Evolutionary conservation across 2,888 invertebrate genomes (phyloP).

Genomic region (Campoletis raptor): DNA sequence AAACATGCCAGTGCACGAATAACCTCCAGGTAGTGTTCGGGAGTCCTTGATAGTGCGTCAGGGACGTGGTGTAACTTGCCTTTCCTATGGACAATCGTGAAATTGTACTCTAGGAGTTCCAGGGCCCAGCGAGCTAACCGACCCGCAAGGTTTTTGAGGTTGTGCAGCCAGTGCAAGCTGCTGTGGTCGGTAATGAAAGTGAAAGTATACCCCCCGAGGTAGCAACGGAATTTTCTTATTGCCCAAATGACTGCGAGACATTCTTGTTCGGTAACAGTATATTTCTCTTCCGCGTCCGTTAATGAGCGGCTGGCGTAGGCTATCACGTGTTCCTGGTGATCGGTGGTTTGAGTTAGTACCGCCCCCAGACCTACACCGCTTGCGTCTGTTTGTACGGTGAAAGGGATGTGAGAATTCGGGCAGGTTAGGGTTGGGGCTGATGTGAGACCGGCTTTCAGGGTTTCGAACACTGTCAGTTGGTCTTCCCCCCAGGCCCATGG

Average conservation of each 20-base stretch:
- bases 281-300: conserved; percentile 67
- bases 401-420: conserved; percentile 52
- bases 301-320: conserved; percentile 72
- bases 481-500: conserved; percentile 44
- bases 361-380: conserved; percentile 65
- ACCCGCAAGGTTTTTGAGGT: conserved; percentile 70
- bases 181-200: conserved; percentile 71
- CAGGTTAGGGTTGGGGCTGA: conserved; percentile 40
- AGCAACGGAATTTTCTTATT: conserved; percentile 68
- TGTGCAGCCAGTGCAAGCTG: conserved; percentile 71
- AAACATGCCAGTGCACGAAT: background rate
- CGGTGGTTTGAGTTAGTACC: conserved; percentile 69
- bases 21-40: conserved; percentile 26
- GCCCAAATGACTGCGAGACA: conserved; percentile 72
- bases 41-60: conserved; percentile 63
- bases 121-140: conserved; percentile 72
- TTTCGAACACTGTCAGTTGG: conserved; percentile 15
- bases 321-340: conserved; percentile 68
- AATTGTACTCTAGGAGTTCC: conserved; percentile 64
- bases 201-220: conserved; percentile 70
- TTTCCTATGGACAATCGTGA: conserved; percentile 54
- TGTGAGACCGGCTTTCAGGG: conserved; percentile 7
- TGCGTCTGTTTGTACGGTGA: conserved; percentile 67
- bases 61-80: conserved; percentile 59
- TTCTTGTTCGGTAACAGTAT: conserved; percentile 71